These are phyloP conservation scores for Miopithecus talapoin DNA, from an alignment of 2,797 vertebrate species.

Conservation along the genomic window DNA sequence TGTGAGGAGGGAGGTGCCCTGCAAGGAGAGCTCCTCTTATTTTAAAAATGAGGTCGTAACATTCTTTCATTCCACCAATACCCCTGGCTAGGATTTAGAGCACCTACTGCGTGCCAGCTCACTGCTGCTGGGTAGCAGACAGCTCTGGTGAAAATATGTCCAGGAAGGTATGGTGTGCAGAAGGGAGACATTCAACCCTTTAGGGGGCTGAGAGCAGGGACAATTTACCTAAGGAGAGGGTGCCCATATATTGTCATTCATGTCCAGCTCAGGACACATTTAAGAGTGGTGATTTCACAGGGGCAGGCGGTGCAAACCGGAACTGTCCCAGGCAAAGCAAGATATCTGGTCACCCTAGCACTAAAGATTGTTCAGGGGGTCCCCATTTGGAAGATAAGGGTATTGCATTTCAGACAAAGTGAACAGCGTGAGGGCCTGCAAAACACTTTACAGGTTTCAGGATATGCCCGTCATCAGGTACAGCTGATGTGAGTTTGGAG, in stretches of 20 bases:
- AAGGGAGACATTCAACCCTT: background rate
- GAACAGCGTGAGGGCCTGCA: background rate
- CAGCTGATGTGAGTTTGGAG: background rate
- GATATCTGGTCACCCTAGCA: too few relatives aligned
- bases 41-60: background rate
- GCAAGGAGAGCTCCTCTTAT: background rate
- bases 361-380: background rate
- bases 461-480: too few relatives aligned
- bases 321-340: background rate
- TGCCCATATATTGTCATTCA: background rate
- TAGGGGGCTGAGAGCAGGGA: background rate
- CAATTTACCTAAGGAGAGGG: background rate
- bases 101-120: background rate
- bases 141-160: too few relatives aligned
- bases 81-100: background rate
- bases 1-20: background rate
- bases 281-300: background rate
- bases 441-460: fast-evolving
- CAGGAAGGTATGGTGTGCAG: background rate
- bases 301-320: too few relatives aligned
- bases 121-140: too few relatives aligned
- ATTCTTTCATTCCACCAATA: background rate
- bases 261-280: too few relatives aligned
- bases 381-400: background rate
- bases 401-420: background rate